Base-by-base conservation (phyloP, 2,113 vertebrate genomes). In the Arothron firmamentum region DNA sequence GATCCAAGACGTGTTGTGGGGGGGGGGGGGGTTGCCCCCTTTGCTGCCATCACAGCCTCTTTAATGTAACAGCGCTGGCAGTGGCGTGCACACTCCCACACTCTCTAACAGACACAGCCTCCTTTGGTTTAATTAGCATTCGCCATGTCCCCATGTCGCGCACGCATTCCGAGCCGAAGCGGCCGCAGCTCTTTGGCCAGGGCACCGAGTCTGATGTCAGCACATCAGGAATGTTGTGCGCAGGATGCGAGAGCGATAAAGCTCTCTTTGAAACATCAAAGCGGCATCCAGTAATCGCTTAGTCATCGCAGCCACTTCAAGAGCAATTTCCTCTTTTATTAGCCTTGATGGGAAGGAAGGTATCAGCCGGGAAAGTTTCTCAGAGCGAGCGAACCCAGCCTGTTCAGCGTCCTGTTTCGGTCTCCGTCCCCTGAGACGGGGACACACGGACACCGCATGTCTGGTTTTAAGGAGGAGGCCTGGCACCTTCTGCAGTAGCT, bases 401-500 rank as follows among this genome's bases (percentile, higher is more conserved):
- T 81, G 78, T 83, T 74, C 71, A n/a, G 59, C 63, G 67, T 73
- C 59, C 78, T 66, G 68, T 80, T 78, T 75, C 53, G 67, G 56
- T 56, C 45, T 17, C 13, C 14, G 72, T 81, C 78, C 69, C 2
- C 70, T 46, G 74, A 75, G 67, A 77, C 64, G 64, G 77, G 59
- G 74, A 85, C 69, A 78, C 60, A 77, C 51, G 77, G 68, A 70
- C 72, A 80, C 65, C 72, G 63, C 79, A 73, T 72, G 81, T 77
- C 59, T 66, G 54, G 21, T 77, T 68, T 71, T 61, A 72, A 72
- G 54, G 70, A 72, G 43, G 59, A 41, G 59, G 62, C 42, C 78
- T 53, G 64, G 64, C 28, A 79, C 62, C n/a, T 69, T 67, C 61
- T 38, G 72, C 75, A 80, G 76, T 77, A 66, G 54, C 38, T 66